These are phyloP conservation scores for Brachionus sp. DNA, from an alignment of 1,140 invertebrate genomes.

Conservation along the genomic window DNA sequence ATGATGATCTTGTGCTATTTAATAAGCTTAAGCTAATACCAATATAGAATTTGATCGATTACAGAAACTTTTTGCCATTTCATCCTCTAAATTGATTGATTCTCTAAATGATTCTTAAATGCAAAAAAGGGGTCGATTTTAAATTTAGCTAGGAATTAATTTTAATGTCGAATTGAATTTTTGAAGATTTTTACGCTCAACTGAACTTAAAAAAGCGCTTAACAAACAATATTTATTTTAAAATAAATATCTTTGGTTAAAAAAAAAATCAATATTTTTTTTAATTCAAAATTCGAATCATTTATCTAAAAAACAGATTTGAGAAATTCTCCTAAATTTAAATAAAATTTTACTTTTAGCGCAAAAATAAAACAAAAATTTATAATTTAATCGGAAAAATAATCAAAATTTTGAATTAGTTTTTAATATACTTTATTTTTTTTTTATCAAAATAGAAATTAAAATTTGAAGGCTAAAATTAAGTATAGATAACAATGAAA, in stretches of 20 bases:
- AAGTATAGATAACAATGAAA: not conserved
- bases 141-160: not conserved
- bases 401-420: no score
- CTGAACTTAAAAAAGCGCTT: not conserved
- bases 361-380: no score
- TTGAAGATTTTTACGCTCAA: constrained; percentile 4
- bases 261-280: not conserved
- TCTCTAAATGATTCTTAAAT: not conserved
- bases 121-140: not conserved
- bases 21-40: not conserved
- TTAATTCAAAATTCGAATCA: not conserved
- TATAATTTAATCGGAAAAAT: no score
- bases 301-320: not conserved
- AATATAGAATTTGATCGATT: not conserved
- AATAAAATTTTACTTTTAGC: not conserved
- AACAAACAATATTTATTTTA: not conserved
- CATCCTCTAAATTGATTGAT: not conserved
- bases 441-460: not conserved
- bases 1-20: not conserved
- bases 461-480: not conserved
- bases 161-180: not conserved
- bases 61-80: not conserved
- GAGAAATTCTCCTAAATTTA: not conserved
- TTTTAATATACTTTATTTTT: not conserved
- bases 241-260: not conserved